Base-by-base conservation (phyloP, 2,888 invertebrate species). In the Pinctada fucata region DNA sequence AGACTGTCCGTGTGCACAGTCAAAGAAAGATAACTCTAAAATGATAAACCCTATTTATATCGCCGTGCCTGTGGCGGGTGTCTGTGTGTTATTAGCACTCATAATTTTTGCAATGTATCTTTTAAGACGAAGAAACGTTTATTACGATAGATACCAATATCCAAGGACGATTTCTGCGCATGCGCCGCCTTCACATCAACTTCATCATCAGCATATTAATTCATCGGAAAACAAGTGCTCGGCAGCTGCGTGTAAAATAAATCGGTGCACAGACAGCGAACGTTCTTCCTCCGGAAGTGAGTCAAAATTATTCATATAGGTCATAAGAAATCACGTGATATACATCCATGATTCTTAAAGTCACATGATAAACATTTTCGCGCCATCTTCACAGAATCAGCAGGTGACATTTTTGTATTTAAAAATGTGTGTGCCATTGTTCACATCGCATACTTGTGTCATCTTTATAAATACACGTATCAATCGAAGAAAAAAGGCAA, bases 41-140 rank as follows among this genome's bases (percentile, higher is more conserved):
- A 86, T 88, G 68, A 87, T 91, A 70, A 92, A 92, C 85, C 92
- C 92, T 2, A 89, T 92, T 48, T 92, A 91, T 83, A 90, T 92
- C 58, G 91, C 91, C 1, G 91, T 92, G 4, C 90, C 92, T 1
- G 89, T 92, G 10, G 91, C 91, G 0, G 92, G 92, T 2, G 89
- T 91, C 2, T 90, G 91, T 80, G 90, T 92, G 45, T 85, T 92
- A 45, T 79, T 92, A 50, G 90, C 91, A 31, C 88, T 92, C 6
- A 89, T 91, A 58, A 89, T 92, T 78, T 91, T 92, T 79, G 91
- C 92, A 71, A 89, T 91, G 84, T 91, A 91, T 73, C 86, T 92
- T 5, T 84, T 92, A 58, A 83, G 90, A 31, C 83, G 91, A 47
- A 88, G 90, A 51, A 89, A 86, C 63, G 87, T 87, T 74, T 86